Evolutionary conservation across 2,888 invertebrate species (phyloP).

Genomic region (Oxytorus armatus): DNA sequence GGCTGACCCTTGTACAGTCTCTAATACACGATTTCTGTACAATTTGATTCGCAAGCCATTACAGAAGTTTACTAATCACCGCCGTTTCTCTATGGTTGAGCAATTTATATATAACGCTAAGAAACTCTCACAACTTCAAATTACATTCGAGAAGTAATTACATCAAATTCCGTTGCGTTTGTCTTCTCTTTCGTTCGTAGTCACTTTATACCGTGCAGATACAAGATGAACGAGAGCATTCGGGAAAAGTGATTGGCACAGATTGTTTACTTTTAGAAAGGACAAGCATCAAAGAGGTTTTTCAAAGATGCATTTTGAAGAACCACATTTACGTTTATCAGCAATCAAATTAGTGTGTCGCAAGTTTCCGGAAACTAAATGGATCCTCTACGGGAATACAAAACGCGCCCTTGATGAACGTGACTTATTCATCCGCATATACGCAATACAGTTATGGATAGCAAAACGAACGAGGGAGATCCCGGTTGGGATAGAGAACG

Average conservation of each 20-base stretch:
- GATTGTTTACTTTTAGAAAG: neutral
- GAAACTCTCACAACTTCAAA: neutral
- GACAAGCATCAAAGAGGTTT: neutral
- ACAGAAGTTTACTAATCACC: no score
- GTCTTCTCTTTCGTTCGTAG: neutral
- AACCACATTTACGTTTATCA: neutral
- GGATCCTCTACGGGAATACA: constrained; percentile 4
- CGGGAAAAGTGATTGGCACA: neutral
- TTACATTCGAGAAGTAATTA: neutral
- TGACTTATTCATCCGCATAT: constrained; percentile 3
- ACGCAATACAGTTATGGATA: constrained; percentile 28
- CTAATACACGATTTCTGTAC: no score
- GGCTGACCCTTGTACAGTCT: neutral
- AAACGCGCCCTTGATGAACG: constrained; percentile 21
- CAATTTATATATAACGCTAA: neutral
- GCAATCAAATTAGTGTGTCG: constrained; percentile 66
- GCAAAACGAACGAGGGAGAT: constrained; percentile 7
- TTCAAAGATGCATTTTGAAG: constrained; percentile 15
- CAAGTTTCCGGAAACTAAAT: constrained; percentile 72
- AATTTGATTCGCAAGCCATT: no score
- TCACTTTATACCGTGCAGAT: neutral
- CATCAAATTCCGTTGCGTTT: neutral
- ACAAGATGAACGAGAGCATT: neutral
- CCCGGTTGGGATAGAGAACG: constrained; percentile 12
- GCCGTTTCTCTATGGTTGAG: neutral